Conservation (phyloP, 2,888 invertebrate species). For the Globia sparganii region DNA sequence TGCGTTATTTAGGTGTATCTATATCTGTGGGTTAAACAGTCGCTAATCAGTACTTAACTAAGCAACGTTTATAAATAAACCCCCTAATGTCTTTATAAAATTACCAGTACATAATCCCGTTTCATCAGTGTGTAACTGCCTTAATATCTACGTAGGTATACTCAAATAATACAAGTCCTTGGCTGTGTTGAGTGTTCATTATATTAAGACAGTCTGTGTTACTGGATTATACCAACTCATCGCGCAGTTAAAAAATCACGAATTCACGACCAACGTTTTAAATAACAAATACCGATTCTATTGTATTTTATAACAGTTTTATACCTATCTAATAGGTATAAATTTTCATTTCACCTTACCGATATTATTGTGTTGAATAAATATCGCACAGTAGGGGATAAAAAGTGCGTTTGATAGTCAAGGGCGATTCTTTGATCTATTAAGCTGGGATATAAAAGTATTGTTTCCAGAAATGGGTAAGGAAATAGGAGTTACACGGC, state of each 20-base stretch:
- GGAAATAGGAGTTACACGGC: not conserved
- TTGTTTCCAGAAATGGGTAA: conserved; percentile 26
- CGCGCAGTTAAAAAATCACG: not conserved
- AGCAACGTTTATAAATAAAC: too few species aligned
- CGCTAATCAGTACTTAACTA: too few species aligned
- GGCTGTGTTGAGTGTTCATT: not conserved
- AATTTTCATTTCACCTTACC: not conserved
- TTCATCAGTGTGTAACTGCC: conserved; percentile 15
- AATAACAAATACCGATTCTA: not conserved
- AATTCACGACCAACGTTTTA: too few species aligned
- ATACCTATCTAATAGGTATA: not conserved
- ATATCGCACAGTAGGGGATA: not conserved
- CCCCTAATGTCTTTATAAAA: not conserved
- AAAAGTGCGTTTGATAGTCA: not conserved
- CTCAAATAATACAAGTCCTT: not conserved
- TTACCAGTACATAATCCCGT: not conserved
- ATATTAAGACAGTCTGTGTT: not conserved
- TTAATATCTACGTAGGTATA: not conserved
- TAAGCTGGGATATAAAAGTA: not conserved
- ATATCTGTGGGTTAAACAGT: too few species aligned
- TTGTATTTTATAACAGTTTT: not conserved
- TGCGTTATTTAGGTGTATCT: too few species aligned
- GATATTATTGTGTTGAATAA: not conserved
- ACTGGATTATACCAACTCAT: not conserved
- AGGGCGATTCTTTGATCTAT: not conserved